Evolutionary conservation across 2,797 vertebrate genomes (phyloP).

Genomic region (Enteromius viviparus): DNA sequence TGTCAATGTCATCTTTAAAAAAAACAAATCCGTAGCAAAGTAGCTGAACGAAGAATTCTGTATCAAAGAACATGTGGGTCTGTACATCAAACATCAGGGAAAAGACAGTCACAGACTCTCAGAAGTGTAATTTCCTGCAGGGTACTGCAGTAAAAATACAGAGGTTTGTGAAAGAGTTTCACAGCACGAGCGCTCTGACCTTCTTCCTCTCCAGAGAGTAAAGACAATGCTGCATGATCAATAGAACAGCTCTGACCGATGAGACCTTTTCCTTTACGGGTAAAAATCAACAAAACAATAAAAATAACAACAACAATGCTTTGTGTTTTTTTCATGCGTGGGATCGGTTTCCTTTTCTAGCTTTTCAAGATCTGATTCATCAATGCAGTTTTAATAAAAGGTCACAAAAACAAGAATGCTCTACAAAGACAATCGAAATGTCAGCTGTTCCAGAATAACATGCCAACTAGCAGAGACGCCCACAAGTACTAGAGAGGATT

Average conservation of each 20-base stretch:
- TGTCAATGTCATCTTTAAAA: neutral
- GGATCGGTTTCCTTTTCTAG: neutral
- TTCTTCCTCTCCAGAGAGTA: conserved; percentile 42
- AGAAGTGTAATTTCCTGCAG: conserved; percentile 46
- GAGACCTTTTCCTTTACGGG: neutral
- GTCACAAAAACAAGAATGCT: neutral
- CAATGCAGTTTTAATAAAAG: neutral
- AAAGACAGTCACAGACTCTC: conserved; percentile 32
- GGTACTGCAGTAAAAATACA: conserved; percentile 7
- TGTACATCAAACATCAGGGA: neutral
- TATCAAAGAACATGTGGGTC: neutral
- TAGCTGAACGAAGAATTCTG: neutral
- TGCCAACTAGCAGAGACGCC: neutral
- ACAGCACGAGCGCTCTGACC: conserved; percentile 11
- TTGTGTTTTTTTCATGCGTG: neutral
- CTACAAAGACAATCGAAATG: neutral
- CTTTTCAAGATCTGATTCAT: conserved; percentile 2
- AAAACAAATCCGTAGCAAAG: neutral
- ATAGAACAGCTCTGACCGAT: conserved; percentile 11
- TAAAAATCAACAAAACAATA: conserved; percentile 14
- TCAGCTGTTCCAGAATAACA: neutral
- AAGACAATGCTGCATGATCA: conserved; percentile 44
- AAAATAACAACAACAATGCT: neutral
- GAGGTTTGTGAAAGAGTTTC: conserved; percentile 33
- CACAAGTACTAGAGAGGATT: neutral